Conservation (phyloP, 2,797 vertebrate species). For the Telmatherina bonti region DNA sequence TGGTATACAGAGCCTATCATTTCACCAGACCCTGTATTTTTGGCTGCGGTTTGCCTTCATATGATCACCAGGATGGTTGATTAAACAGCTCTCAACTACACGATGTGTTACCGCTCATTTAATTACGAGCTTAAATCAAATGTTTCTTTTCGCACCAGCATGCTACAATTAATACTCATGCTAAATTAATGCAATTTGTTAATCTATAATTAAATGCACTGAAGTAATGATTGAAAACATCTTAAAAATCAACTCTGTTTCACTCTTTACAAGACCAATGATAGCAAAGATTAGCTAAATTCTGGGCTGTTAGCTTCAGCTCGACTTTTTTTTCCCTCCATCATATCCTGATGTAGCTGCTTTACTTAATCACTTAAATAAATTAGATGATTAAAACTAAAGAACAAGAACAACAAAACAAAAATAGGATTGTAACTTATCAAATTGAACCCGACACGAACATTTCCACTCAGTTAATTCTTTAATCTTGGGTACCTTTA, state of each 20-base stretch:
- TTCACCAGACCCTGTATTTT: background rate
- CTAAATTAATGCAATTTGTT: background rate
- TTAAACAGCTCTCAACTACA: background rate
- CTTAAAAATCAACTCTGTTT: background rate
- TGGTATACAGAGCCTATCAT: no score
- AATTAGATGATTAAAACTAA: no score
- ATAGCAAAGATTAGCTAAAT: background rate
- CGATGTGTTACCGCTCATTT: no score
- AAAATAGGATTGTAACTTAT: no score
- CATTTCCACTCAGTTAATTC: no score
- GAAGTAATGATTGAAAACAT: background rate
- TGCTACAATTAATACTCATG: background rate
- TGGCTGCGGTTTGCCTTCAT: background rate
- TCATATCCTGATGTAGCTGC: background rate
- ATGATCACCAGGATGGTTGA: background rate
- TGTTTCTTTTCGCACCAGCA: background rate
- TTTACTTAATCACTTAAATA: no score
- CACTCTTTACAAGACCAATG: background rate
- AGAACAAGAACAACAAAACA: no score
- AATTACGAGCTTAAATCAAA: background rate
- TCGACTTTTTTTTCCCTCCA: background rate
- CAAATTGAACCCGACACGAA: no score
- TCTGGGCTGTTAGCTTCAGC: background rate
- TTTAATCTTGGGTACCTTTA: no score
- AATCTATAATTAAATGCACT: background rate